Percentiles rank a stretch among this genome's conserved stretches.
Conservation (phyloP, 2,888 invertebrate species). For the Drosophila kambysellisi region DNA sequence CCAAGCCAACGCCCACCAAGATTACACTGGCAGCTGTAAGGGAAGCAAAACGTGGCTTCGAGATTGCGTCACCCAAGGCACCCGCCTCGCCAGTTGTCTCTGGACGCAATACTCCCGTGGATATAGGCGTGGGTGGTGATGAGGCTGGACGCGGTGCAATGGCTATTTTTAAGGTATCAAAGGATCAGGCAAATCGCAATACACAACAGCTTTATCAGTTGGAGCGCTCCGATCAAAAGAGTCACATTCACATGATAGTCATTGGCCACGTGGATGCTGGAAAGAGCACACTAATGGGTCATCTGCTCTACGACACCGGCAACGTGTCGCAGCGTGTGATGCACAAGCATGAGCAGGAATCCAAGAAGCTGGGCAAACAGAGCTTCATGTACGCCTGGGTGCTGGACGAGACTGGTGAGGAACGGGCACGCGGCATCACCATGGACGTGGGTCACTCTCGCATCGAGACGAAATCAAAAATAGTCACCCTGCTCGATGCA, state of each 20-base stretch:
- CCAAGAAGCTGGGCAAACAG: constrained; percentile 98
- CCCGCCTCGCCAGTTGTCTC: constrained; percentile 89
- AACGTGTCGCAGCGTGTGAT: constrained; percentile 94
- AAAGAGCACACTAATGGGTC: constrained; percentile 92
- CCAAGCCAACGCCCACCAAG: constrained; percentile 46
- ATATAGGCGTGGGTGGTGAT: constrained; percentile 59
- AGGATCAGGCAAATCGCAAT: constrained; percentile 85
- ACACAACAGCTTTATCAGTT: constrained; percentile 87
- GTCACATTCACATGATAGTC: constrained; percentile 95
- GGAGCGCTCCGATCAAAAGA: constrained; percentile 92
- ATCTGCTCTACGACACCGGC: constrained; percentile 94
- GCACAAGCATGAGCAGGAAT: constrained; percentile 99
- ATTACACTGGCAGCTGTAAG: constrained; percentile 69
- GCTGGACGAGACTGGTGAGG: constrained; percentile 99
- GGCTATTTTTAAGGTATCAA: constrained; percentile 77
- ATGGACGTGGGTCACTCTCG: constrained; percentile 98
- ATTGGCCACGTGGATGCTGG: constrained; percentile 95
- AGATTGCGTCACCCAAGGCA: constrained; percentile 87
- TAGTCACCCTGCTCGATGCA: constrained; percentile 94
- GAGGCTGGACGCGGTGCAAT: constrained; percentile 55
- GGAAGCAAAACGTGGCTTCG: constrained; percentile 82
- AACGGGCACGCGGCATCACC: constrained; percentile 97
- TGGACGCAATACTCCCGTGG: constrained; percentile 87
- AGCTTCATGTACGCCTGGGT: constrained; percentile 99
- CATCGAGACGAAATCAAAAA: constrained; percentile 95